These are phyloP conservation scores for Procambarus clarkii DNA, from an alignment of 1,140 invertebrate genomes.

Conservation along the genomic window DNA sequence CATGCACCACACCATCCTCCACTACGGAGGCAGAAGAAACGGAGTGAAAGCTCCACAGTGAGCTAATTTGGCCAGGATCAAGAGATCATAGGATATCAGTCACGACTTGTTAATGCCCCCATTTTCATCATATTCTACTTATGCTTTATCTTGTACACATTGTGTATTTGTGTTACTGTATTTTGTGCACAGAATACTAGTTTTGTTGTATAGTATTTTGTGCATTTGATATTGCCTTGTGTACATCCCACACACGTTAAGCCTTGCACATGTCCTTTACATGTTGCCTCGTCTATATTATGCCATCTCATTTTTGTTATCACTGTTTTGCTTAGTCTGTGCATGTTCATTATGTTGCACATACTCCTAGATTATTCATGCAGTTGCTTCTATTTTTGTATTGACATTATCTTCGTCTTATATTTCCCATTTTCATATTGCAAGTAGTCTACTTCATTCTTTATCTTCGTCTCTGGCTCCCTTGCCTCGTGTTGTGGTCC, in stretches of 20 bases:
- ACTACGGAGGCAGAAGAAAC: conserved; percentile 29
- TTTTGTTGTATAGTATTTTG: neutral
- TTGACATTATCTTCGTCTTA: neutral
- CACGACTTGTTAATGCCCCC: neutral
- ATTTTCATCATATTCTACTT: neutral
- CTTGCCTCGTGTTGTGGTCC: too few species aligned
- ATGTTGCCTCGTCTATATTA: too few species aligned
- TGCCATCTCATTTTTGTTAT: neutral
- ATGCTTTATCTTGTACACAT: conserved; percentile 13
- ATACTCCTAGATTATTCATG: neutral
- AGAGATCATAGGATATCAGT: neutral
- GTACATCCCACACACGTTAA: neutral
- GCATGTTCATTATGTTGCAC: neutral
- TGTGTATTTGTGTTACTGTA: neutral
- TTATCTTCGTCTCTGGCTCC: too few species aligned
- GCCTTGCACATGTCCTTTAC: neutral
- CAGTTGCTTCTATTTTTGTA: neutral
- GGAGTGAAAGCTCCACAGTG: neutral
- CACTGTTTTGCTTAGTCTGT: neutral
- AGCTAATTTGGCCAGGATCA: neutral
- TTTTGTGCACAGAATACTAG: neutral
- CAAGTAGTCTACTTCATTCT: too few species aligned
- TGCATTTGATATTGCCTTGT: neutral
- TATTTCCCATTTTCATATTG: neutral
- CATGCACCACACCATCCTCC: conserved; percentile 1